Conservation (phyloP, 2,797 vertebrate genomes). For the Bradypodion ventrale region DNA sequence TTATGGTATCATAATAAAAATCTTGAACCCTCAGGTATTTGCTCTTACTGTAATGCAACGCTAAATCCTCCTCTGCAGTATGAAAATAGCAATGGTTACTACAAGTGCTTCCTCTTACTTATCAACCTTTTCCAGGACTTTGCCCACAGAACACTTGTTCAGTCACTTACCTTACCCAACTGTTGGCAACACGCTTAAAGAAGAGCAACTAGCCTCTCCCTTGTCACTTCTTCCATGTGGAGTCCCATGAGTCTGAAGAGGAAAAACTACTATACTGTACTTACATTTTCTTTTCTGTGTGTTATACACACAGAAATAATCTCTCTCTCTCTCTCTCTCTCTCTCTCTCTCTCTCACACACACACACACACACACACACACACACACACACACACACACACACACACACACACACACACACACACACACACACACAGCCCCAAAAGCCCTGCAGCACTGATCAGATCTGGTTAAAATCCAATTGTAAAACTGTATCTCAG, state of each 20-base stretch:
- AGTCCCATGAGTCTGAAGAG: no score
- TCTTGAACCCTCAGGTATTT: background rate
- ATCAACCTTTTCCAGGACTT: no score
- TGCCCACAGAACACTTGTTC: no score
- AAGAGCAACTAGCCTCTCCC: no score
- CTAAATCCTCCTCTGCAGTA: background rate
- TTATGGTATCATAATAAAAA: background rate
- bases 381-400: background rate
- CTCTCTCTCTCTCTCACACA: background rate
- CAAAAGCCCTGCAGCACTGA: background rate
- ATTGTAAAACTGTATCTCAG: constrained; percentile 2
- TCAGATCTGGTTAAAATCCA: constrained; percentile 8
- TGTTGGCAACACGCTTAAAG: no score
- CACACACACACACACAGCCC: background rate
- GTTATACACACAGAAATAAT: no score
- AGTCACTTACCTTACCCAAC: no score
- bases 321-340: background rate
- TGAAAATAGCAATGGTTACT: no score
- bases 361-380: background rate
- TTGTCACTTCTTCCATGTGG: no score
- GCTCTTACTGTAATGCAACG: background rate
- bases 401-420: background rate
- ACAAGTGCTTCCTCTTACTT: background rate
- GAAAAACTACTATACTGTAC: no score
- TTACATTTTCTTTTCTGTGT: no score